Percentiles rank a stretch among this genome's conserved stretches.
Conservation (phyloP, 2,113 vertebrate species). For the Meriones unguiculatus region DNA sequence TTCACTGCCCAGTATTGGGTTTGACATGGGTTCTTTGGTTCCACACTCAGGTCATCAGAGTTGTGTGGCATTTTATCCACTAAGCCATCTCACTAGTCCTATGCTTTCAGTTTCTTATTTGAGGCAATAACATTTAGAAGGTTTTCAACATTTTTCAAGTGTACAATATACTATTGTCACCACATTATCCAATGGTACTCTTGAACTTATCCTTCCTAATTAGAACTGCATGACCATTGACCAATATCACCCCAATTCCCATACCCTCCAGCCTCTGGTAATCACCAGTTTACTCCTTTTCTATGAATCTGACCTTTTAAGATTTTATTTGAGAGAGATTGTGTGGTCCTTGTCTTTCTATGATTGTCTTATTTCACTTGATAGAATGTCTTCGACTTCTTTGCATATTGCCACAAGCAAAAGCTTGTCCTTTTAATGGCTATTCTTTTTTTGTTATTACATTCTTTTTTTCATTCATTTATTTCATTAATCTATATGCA, state of each 20-base stretch:
- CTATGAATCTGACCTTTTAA: background rate
- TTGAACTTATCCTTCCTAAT: background rate
- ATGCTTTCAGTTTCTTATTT: background rate
- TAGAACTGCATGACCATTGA: background rate
- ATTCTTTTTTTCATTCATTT: background rate
- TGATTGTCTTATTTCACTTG: background rate
- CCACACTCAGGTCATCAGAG: background rate
- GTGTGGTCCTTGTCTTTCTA: background rate
- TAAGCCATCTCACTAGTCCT: background rate
- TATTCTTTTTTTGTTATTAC: background rate
- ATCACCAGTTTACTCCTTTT: background rate
- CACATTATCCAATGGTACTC: background rate
- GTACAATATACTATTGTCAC: background rate
- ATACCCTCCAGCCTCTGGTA: background rate
- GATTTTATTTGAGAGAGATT: background rate
- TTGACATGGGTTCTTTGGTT: background rate
- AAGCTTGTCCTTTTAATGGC: background rate
- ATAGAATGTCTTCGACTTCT: background rate
- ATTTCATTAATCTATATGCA: background rate
- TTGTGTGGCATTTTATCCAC: background rate
- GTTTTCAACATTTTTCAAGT: background rate
- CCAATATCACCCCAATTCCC: background rate
- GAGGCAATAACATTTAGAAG: background rate
- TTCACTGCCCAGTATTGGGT: background rate
- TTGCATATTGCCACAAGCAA: background rate